Base-by-base conservation (phyloP, 2,113 vertebrate species). In the Brachypteracias leptosomus region DNA sequence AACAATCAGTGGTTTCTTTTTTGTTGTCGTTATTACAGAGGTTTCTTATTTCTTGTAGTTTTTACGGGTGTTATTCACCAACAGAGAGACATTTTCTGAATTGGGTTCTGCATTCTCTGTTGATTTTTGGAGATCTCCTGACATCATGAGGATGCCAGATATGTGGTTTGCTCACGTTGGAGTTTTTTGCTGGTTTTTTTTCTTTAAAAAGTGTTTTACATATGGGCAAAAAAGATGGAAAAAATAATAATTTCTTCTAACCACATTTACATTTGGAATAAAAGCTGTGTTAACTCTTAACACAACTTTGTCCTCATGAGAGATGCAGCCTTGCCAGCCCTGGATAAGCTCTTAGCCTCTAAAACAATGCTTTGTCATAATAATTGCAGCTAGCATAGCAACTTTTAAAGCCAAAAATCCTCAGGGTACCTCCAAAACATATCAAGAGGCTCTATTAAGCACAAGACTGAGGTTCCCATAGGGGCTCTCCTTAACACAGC, bases 161-260 rank as follows among this genome's bases (percentile, higher is more conserved):
- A 93, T 75, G 90, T 63, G 96, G 96, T 97, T 97, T 95, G 84
- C 19, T 93, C 76, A 80, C 75, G 65, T 28, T 76, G 85, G 52
- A 49, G 25, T 38, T 89, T 95, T 90, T 89, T 59, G 21, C 78
- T 85, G 65, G 36, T 21, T 29, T 40, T 21, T 73, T 63, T 73
- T 52, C 42, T 84, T 74, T 52, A 26, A 11, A 4, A 90, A 96
- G 79, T 52, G 83, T 93, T 96, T 92, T 86, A 94, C 82, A 74
- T 95, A 92, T 61, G 95, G 91, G 93, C 88, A 96, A 93, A 94
- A 88, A 92, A 88, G 82, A 96, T 90, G 93, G 92, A 97, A 96
- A 96, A 96, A 96, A 55, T 40, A 89, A 93, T 61, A 88, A 88
- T 68, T 93, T 88, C 51, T 96, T 90, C 38, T 67, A 95, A 96